phyloP scores from a whole-genome alignment of 2,113 vertebrate genomes.

The Serinus canaria region DNA sequence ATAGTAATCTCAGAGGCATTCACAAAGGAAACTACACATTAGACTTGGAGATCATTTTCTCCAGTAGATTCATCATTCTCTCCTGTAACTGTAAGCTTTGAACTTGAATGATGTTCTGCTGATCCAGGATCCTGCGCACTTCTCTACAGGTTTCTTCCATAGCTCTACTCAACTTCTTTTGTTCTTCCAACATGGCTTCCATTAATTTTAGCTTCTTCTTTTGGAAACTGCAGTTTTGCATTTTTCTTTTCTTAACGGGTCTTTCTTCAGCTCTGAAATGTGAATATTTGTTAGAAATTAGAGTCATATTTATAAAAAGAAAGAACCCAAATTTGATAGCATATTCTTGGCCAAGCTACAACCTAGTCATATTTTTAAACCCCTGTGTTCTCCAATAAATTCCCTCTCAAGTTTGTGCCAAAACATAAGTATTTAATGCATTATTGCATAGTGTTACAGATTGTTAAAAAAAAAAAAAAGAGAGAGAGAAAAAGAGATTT shows the following conservation, averaged over 20 bases:
- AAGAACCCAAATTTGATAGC: neutral
- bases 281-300: conserved; percentile 38
- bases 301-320: neutral
- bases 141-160: conserved; percentile 93
- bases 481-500: neutral
- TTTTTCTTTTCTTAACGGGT: conserved; percentile 80
- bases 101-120: conserved; percentile 94
- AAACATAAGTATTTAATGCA: neutral
- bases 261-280: conserved; percentile 82
- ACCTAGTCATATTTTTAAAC: neutral
- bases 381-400: neutral
- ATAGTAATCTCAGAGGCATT: conserved; percentile 47
- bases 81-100: conserved; percentile 96
- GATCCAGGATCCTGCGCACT: conserved; percentile 89
- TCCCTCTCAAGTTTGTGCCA: neutral
- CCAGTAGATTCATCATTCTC: conserved; percentile 95
- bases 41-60: conserved; percentile 88
- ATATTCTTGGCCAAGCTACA: neutral
- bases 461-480: neutral
- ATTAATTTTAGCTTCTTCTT: conserved; percentile 89
- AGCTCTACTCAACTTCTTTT: conserved; percentile 85
- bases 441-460: neutral
- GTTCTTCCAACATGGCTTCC: conserved; percentile 93
- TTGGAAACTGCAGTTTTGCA: conserved; percentile 78
- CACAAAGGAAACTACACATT: conserved; percentile 59